Base-by-base conservation (phyloP, 2,113 vertebrate species). In the Osmerus mordax region DNA sequence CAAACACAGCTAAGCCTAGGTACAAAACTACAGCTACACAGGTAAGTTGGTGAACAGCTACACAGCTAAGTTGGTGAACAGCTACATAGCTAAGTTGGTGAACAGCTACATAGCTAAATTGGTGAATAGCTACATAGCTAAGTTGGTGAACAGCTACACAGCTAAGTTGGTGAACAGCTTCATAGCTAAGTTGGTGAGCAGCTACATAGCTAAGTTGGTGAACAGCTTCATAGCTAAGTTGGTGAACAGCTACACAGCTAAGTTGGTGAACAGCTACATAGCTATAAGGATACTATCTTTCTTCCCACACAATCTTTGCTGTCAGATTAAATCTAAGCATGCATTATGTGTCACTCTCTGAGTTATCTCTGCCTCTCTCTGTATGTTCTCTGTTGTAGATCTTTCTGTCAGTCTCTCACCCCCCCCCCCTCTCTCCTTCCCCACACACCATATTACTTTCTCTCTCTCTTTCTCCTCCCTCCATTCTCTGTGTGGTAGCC, bases 401-500 rank as follows among this genome's bases (percentile, higher is more conserved):
- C 73, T 82, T 32, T 32, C 29, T 32, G 29, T 32, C 29, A 32
- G 29, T 32, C 3, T 23, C 23, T 23, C 73, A 71, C 53, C 29
- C 54, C 63, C 78, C 71, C 84, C 75, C 69, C 61, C 41, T 54
- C 25, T 74, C 12, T 74, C 23, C 23, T 23, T 23, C 23, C 23
- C 23, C 23, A 23, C 23, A 23, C 23, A 23, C 41, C 16, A 79
- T 66, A 72, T 2, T 13, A 3, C 2, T 21, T 16, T 19, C 58
- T 21, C 19, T 8, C 58, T 60, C 58, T 60, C 56, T 19, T n/a
- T 19, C 58, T 60, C 72, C 78, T 15, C 53, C 71, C 87, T 83
- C 77, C 82, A 82, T 83, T 87, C 83, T 86, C 79, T 80, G 5
- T 74, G 67, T 11, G 2, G 19, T 9, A 32, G 12, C 25, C 14